Percentiles rank a stretch among this genome's conserved stretches.
Conservation (phyloP, 1,140 invertebrate species). For the Megathymus violae region DNA sequence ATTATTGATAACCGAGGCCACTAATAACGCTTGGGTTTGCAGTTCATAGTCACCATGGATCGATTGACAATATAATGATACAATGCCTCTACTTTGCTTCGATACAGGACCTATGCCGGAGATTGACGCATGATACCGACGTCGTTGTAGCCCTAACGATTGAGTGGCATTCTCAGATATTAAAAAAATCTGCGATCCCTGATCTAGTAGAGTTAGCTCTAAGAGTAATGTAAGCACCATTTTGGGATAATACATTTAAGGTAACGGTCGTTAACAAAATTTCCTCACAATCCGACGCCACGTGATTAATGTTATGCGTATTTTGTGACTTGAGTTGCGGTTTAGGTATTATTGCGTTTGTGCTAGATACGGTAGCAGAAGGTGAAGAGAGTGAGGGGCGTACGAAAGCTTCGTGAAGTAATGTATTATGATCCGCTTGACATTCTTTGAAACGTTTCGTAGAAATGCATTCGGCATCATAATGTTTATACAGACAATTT, state of each 20-base stretch:
- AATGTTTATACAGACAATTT: constrained; percentile 6
- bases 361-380: no score
- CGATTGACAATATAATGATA: constrained; percentile 27
- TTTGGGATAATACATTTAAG: constrained; percentile 2
- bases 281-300: constrained; percentile 16
- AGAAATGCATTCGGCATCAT: constrained; percentile 8
- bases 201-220: no score
- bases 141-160: constrained; percentile 24
- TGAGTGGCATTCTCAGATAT: constrained; percentile 39
- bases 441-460: constrained; percentile 23
- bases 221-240: constrained; percentile 15
- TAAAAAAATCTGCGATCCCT: no score
- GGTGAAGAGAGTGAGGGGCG: no score
- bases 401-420: no score
- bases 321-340: no score
- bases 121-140: no score
- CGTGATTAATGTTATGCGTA: no score
- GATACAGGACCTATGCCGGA: no score
- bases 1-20: constrained; percentile 35
- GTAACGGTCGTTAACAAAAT: constrained; percentile 24
- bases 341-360: no score
- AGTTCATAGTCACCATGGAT: constrained; percentile 22
- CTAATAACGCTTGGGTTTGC: constrained; percentile 31
- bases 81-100: no score
- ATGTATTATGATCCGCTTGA: not conserved